phyloP scores from a whole-genome alignment of 2,797 vertebrate species.

The Eulemur mongoz region DNA sequence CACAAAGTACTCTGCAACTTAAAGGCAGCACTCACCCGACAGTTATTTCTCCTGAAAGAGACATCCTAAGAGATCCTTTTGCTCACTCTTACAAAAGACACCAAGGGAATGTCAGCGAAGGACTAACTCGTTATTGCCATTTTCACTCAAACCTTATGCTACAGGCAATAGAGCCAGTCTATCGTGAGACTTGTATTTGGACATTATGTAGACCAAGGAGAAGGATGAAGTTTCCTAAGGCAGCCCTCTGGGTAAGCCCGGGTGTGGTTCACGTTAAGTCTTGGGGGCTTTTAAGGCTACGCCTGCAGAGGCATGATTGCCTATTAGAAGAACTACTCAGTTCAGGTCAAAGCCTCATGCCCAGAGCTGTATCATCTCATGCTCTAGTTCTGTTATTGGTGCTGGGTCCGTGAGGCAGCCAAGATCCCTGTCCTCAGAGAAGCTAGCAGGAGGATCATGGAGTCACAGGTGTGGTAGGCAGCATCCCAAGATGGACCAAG shows the following conservation, averaged over 20 bases:
- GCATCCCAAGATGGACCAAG: neutral
- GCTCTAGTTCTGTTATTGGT: no score
- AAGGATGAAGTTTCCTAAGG: neutral
- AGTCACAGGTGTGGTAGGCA: neutral
- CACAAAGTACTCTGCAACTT: neutral
- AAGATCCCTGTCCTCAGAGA: neutral
- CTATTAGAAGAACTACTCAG: neutral
- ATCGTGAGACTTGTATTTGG: neutral
- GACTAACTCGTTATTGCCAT: fast-evolving
- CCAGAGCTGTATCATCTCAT: no score
- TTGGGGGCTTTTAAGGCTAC: neutral
- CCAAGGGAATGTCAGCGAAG: neutral
- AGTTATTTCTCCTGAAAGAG: neutral
- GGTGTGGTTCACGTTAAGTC: fast-evolving
- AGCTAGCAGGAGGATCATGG: neutral
- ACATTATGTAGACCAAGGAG: neutral
- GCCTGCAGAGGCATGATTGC: no score
- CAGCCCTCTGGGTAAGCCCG: neutral
- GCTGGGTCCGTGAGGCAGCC: neutral
- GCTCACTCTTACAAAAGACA: neutral
- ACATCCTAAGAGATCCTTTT: neutral
- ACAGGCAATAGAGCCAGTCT: neutral
- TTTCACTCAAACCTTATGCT: no score
- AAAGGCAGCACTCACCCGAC: slow-evolving; percentile 60
- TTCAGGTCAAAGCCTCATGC: neutral